These are phyloP conservation scores for Magallana angulata DNA, from an alignment of 1,140 invertebrate species.

Conservation along the genomic window DNA sequence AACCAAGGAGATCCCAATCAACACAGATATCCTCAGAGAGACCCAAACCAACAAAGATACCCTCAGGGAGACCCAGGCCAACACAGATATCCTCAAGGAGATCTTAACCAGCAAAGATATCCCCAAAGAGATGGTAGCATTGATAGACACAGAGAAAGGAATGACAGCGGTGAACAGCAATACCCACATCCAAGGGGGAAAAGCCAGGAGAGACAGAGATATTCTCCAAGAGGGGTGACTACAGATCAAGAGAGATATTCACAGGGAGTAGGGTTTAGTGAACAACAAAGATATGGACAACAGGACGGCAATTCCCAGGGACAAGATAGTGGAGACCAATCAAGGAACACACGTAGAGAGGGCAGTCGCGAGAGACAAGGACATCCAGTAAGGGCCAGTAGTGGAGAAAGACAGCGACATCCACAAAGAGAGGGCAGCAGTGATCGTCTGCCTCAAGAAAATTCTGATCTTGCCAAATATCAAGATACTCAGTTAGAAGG, in stretches of 20 bases:
- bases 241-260: neutral
- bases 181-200: neutral
- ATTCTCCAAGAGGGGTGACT: neutral
- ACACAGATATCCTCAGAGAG: neutral
- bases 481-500: constrained; percentile 9
- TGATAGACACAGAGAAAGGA: constrained; percentile 2
- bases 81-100: neutral
- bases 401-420: neutral
- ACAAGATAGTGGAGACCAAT: neutral
- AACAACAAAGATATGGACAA: neutral
- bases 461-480: constrained; percentile 23
- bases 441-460: constrained; percentile 1
- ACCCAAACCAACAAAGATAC: neutral
- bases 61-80: neutral
- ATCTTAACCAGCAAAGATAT: neutral
- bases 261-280: neutral
- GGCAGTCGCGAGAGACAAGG: neutral
- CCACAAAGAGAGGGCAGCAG: neutral
- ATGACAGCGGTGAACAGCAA: constrained; percentile 22
- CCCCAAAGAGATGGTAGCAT: neutral
- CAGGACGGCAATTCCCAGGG: neutral
- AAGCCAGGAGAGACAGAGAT: constrained; percentile 1
- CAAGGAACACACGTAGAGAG: neutral
- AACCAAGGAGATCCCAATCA: neutral
- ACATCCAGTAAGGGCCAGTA: neutral